phyloP scores from a whole-genome alignment of 2,888 invertebrate genomes.

The Acronicta psi region DNA sequence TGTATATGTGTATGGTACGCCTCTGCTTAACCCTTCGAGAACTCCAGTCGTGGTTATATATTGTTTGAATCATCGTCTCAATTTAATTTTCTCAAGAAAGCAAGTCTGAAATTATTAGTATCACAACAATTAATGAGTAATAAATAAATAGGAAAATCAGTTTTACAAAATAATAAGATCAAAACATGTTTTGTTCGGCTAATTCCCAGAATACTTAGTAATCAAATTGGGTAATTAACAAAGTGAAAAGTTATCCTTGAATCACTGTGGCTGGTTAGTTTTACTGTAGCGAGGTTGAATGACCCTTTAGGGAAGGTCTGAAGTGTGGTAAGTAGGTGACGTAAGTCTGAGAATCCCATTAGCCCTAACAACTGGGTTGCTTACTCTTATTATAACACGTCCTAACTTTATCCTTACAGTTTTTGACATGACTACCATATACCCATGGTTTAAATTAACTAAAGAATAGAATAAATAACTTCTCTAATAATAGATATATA shows the following conservation, averaged over 20 bases:
- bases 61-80: too few relatives aligned
- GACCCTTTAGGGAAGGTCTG: conserved; percentile 18
- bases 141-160: conserved; percentile 27
- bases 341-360: background rate
- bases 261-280: conserved; percentile 1
- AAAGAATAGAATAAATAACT: conserved; percentile 1
- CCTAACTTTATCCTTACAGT: background rate
- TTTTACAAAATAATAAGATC: conserved; percentile 20
- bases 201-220: conserved; percentile 21
- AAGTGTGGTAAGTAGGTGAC: background rate
- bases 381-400: background rate
- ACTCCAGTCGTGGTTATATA: too few relatives aligned
- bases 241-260: conserved; percentile 5
- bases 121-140: conserved; percentile 34
- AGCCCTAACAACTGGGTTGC: background rate
- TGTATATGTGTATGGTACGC: too few relatives aligned
- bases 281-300: conserved; percentile 2
- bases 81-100: too few relatives aligned
- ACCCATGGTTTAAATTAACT: too few relatives aligned
- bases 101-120: too few relatives aligned
- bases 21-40: too few relatives aligned
- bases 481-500: background rate
- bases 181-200: conserved; percentile 46
- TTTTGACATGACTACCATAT: background rate
- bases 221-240: conserved; percentile 30